Base-by-base conservation (phyloP, 2,113 vertebrate species). In the Columba janthina region DNA sequence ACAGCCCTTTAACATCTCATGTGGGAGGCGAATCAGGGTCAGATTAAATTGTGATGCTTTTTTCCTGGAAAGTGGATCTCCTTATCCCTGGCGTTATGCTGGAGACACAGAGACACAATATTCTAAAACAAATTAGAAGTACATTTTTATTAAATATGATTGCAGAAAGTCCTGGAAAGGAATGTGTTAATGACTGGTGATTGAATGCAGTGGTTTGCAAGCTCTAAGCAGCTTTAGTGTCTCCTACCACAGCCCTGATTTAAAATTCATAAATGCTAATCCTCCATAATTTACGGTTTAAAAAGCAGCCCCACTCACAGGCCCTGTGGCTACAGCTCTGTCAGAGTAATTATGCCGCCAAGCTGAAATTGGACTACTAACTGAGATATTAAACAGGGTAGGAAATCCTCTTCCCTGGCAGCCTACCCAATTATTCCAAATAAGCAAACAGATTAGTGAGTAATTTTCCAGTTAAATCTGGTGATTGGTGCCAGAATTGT, bases 181-280 rank as follows among this genome's bases (percentile, higher is more conserved):
- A 97, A 99, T 98, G 98, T 97, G 98, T 99, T 98, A 98, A 98
- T 95, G 97, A 98, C 95, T 97, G 97, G 97, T 97, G 98, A 98
- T 98, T 98, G 98, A 98, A 99, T 98, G 98, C 98, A 97, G 98
- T 98, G 98, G 98, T 99, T 98, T 99, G 99, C 98, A 98, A 98
- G 98, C 98, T 98, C 98, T 99, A 99, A 99, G 99, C 99, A 99
- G 99, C 99, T 99, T 99, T 99, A 99, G 99, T 98, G 99, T 99
- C 99, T 99, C 98, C 99, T 98, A 99, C 99, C 99, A 99, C 98
- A 98, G 98, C 98, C 99, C 99, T 99, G 99, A 99, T 99, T 99
- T 99, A 99, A 99, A 99, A 99, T 99, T 99, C 99, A 99, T 99
- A 99, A 99, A 99, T 99, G 99, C 99, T 99, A 99, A 99, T 99